Evolutionary conservation across 2,113 vertebrate genomes (phyloP), one percentile per base, ranked within the genome.

Genomic region (Callionymus lyra): DNA sequence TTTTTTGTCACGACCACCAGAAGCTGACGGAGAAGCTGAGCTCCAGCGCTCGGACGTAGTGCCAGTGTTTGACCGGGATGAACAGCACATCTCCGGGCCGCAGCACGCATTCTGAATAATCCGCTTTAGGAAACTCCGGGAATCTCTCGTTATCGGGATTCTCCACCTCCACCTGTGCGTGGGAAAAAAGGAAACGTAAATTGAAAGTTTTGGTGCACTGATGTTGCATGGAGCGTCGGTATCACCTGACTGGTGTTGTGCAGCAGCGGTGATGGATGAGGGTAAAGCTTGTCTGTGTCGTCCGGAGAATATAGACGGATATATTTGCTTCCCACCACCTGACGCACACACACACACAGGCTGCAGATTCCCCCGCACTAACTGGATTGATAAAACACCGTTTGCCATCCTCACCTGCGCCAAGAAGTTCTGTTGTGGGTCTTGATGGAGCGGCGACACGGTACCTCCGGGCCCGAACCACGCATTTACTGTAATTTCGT

Each of bases 181-280:
- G n/a, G 6, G 6, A 47, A 0, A 14, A 39, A 51, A 31, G 15
- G 38, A 50, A 38, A 12, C 38, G 41, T n/a, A 48, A 27, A 43
- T 40, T 53, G 18, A 34, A 68, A 67, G 44, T 27, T 4, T 8
- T 5, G 4, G 21, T 8, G 21, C 4, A 27, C 21, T 27, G 21
- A 27, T 27, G 21, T 27, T 9, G 15, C 54, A 18, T 66, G 41
- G 50, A 52, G 57, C 48, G 60, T 68, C 53, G 59, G 16, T 59
- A 80, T 48, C 61, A 96, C 94, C 92, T 97, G 93, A 72, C 95
- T 98, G 9, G 95, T 98, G 66, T 98, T 98, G 67, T 92, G 87
- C 35, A 97, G 90, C 35, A 98, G 84, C 41, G 86, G 83, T 4
- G 89, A 88, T 50, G 89, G 83, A 16, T 97, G 89, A 11, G 93